A percentile compares a stretch with the other conserved stretches of the same genome.
phyloP scores from a whole-genome alignment of 1,140 invertebrate species.

The Coelopa frigida region DNA sequence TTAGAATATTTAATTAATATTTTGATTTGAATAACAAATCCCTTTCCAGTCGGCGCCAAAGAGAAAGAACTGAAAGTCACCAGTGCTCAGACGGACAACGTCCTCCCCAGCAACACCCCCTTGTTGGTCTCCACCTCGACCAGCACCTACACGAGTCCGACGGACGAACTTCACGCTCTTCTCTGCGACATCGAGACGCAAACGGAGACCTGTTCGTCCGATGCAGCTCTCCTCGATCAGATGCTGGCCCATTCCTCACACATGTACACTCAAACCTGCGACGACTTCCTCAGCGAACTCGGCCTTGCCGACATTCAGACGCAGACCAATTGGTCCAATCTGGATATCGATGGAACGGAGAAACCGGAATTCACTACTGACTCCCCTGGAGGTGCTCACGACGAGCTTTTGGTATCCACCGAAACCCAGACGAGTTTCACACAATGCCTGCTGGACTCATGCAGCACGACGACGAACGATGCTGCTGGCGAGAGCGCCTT shows the following conservation, averaged over 20 bases:
- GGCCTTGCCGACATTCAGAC: conserved; percentile 53
- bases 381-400: conserved; percentile 19
- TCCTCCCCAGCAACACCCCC: too few relatives aligned
- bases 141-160: too few relatives aligned
- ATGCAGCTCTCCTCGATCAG: conserved; percentile 32
- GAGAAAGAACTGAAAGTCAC: too few relatives aligned
- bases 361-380: not conserved
- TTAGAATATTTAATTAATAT: too few relatives aligned
- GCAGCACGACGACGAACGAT: not conserved
- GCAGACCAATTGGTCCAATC: conserved; percentile 50
- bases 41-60: too few relatives aligned
- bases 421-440: conserved; percentile 45
- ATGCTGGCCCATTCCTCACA: conserved; percentile 46
- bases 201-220: conserved; percentile 23
- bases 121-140: too few relatives aligned
- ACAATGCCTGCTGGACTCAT: conserved; percentile 14
- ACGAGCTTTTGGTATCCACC: conserved; percentile 42
- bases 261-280: conserved; percentile 54
- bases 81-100: too few relatives aligned
- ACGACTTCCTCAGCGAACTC: conserved; percentile 47
- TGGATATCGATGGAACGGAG: too few relatives aligned
- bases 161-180: not conserved
- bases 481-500: conserved; percentile 10
- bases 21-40: too few relatives aligned
- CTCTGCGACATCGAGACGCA: conserved; percentile 46